Base-by-base conservation (phyloP, 1,140 invertebrate species). In the Ooceraea biroi region DNA sequence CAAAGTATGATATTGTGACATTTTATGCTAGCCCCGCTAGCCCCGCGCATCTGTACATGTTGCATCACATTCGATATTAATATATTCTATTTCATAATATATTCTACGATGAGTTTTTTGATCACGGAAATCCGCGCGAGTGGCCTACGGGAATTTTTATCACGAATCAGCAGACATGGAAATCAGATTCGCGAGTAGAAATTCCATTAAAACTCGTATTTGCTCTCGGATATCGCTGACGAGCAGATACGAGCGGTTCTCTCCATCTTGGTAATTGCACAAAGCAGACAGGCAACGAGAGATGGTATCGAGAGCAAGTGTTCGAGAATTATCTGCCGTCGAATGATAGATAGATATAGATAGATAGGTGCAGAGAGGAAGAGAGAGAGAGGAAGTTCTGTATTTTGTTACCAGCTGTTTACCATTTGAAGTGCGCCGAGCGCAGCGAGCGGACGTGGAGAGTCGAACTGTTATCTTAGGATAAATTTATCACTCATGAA, bases 161-260 rank as follows among this genome's bases (percentile, higher is more conserved):
- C 25, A 36, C n/a, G 52, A n/a, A 17, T 5, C 50, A n/a, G 7
- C 19, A 7, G 50, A 17, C 30, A 22, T 22, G 57, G 30, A 80
- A 88, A 85, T 78, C 78, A 55, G 60, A 82, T 68, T 80, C 74
- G 19, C 60, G 14, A 60, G 73, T 57, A 83, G 73, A 85, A 88
- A 88, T 88, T 82, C 69, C 60, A 89, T 89, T 88, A 85, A 89
- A 88, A 88, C 61, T 89, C 60, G 57, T 69, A 69, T 80, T 80
- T 80, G 50, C 65, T 69, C 52, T 83, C 73, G 82, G 48, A 55
- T 86, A 78, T 80, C 50, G n/a, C 22, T 10, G 48, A 73, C 36
- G 48, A 61, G 44, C 41, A 25, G 61, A 63, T 63, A 74, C 72
- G 27, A 14, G 1, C 3, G 17, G 8, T 8, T 36, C 73, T 65